A percentile compares a stretch with the other conserved stretches of the same genome.
Evolutionary conservation across 2,113 vertebrate genomes (phyloP).

Genomic region (Pygoscelis antarcticus): DNA sequence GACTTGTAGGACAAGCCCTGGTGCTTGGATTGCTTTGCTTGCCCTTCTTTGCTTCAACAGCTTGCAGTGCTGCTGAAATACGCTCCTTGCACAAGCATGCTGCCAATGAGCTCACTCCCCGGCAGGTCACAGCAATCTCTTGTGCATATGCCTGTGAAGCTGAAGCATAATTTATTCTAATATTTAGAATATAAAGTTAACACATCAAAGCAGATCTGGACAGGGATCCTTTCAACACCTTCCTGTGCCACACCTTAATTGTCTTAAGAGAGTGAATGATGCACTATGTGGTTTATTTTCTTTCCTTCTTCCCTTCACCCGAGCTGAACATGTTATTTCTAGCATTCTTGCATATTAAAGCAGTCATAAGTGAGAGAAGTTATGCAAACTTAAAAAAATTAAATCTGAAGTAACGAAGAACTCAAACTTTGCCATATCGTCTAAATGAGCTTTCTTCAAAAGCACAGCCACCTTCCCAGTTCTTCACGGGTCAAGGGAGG

Average conservation of each 20-base stretch:
- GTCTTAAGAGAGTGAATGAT: neutral
- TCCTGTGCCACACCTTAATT: neutral
- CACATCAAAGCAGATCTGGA: neutral
- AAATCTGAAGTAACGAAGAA: neutral
- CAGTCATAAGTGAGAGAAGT: neutral
- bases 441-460: neutral
- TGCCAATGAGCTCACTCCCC: neutral
- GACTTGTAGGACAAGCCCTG: neutral
- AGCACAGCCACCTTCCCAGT: neutral
- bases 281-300: neutral
- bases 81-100: neutral
- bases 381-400: neutral
- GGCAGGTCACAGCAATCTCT: neutral
- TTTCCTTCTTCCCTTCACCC: neutral
- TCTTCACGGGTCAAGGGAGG: neutral
- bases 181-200: neutral
- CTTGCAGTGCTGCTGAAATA: neutral
- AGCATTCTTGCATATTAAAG: neutral
- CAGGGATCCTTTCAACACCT: neutral
- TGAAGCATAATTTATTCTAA: neutral
- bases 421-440: neutral
- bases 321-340: neutral
- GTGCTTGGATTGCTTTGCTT: neutral
- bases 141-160: neutral
- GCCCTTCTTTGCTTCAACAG: neutral